phyloP scores from a whole-genome alignment of 2,888 invertebrate genomes.

The Zeuzera pyrina region DNA sequence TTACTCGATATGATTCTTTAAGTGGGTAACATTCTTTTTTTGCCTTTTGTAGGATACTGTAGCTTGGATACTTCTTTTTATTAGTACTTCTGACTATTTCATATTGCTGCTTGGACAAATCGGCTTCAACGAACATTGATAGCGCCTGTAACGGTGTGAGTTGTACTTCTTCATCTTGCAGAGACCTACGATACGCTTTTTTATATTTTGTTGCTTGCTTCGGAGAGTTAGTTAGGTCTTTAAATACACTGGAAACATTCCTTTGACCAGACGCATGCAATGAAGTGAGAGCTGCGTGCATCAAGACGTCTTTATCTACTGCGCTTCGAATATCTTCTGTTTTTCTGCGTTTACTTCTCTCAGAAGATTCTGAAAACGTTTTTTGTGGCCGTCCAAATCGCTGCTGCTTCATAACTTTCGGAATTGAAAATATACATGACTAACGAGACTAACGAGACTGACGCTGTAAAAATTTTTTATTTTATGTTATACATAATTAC shows the following conservation, averaged over 20 bases:
- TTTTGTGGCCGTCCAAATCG: slow-evolving; percentile 15
- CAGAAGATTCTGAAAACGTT: slow-evolving; percentile 13
- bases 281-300: slow-evolving; percentile 10
- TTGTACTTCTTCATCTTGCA: neutral
- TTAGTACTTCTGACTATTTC: slow-evolving; percentile 9
- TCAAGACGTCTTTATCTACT: slow-evolving; percentile 4
- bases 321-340: slow-evolving; percentile 11
- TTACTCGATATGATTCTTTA: neutral
- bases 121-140: slow-evolving; percentile 15
- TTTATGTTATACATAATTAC: too few species aligned
- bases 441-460: too few species aligned
- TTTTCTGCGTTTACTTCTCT: slow-evolving; percentile 14
- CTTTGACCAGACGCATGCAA: slow-evolving; percentile 7
- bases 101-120: slow-evolving; percentile 10
- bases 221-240: slow-evolving; percentile 9
- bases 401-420: too few species aligned
- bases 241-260: slow-evolving; percentile 10
- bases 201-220: slow-evolving; percentile 10
- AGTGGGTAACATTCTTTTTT: slow-evolving; percentile 3
- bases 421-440: too few species aligned
- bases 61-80: slow-evolving; percentile 9
- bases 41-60: slow-evolving; percentile 9
- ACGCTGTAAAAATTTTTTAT: too few species aligned
- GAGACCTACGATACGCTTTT: slow-evolving; percentile 3
- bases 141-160: slow-evolving; percentile 9